Conservation (phyloP, 2,888 invertebrate species). For the Acleris emargana region DNA sequence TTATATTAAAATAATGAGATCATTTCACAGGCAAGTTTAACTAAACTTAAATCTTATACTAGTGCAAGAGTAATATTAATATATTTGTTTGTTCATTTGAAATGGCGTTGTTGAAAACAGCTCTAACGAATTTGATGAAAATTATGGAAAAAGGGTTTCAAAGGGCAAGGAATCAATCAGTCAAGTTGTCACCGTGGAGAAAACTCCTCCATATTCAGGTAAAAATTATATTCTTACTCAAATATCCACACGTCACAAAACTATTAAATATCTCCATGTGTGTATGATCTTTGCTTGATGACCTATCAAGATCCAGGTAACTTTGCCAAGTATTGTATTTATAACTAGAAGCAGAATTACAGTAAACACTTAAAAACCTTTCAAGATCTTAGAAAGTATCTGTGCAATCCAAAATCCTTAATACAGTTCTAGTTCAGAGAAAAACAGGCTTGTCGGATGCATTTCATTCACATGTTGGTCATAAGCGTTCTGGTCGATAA, state of each 20-base stretch:
- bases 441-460: constrained; percentile 53
- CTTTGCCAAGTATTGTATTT: constrained; percentile 30
- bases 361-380: constrained; percentile 20
- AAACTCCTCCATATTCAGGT: not conserved
- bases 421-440: not conserved
- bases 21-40: no score
- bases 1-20: no score
- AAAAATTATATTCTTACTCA: not conserved
- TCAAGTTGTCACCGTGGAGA: no score
- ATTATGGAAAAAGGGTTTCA: no score
- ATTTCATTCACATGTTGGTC: constrained; percentile 62
- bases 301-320: not conserved
- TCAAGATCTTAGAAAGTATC: no score
- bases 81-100: no score
- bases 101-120: no score
- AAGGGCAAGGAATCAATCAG: no score
- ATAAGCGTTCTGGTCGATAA: constrained; percentile 53
- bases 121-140: no score
- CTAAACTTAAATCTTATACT: not conserved
- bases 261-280: not conserved
- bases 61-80: no score
- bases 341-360: constrained; percentile 44
- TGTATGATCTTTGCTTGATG: not conserved
- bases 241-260: not conserved
- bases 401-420: no score